Conservation (phyloP, 2,113 vertebrate species). For the Scophthalmus maximus region DNA sequence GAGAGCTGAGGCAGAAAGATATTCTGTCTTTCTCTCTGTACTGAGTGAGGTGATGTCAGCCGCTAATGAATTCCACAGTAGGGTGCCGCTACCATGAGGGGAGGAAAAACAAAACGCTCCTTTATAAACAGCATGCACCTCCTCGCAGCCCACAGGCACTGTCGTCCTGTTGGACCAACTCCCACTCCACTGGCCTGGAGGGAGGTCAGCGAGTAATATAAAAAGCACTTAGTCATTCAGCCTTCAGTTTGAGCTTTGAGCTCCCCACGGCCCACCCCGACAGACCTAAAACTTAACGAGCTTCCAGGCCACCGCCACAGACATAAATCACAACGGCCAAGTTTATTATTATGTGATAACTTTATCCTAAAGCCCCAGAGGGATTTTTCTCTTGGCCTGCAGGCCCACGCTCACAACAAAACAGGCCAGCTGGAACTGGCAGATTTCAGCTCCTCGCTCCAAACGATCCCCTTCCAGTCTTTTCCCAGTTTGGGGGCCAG, state of each 20-base stretch:
- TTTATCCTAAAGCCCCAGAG: slow-evolving; percentile 23
- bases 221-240: slow-evolving; percentile 59
- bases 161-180: slow-evolving; percentile 70
- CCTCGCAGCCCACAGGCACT: too few relatives aligned
- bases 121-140: slow-evolving; percentile 77
- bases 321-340: slow-evolving; percentile 16
- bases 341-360: slow-evolving; percentile 36
- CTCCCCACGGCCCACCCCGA: slow-evolving; percentile 45
- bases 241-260: slow-evolving; percentile 50
- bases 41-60: slow-evolving; percentile 84
- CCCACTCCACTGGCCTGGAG: slow-evolving; percentile 62
- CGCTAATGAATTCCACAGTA: slow-evolving; percentile 83
- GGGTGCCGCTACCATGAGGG: slow-evolving; percentile 80
- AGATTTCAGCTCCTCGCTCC: neutral
- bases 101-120: slow-evolving; percentile 80
- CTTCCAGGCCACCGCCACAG: slow-evolving; percentile 25
- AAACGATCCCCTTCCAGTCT: neutral
- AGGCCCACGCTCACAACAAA: slow-evolving; percentile 20
- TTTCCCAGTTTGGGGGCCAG: slow-evolving; percentile 14
- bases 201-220: slow-evolving; percentile 63
- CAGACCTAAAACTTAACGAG: slow-evolving; percentile 12
- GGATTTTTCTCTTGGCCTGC: slow-evolving; percentile 2
- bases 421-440: slow-evolving; percentile 1
- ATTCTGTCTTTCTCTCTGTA: slow-evolving; percentile 79
- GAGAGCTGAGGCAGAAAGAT: slow-evolving; percentile 76